Percentiles rank a stretch among this genome's conserved stretches.
phyloP scores from a whole-genome alignment of 2,888 invertebrate genomes.

The Formica aserva region DNA sequence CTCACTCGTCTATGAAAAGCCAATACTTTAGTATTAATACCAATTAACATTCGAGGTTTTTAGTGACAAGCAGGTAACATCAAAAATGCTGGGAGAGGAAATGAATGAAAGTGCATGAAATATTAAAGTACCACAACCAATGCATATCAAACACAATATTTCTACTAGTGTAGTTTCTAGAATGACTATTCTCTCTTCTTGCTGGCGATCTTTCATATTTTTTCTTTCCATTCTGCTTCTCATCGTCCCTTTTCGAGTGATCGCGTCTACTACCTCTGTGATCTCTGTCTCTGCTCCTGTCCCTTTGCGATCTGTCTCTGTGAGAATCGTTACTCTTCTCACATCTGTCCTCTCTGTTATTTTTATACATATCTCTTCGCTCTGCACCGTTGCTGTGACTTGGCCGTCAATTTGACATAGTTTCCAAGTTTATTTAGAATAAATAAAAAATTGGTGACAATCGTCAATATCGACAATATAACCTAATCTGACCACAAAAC shows the following conservation, averaged over 20 bases:
- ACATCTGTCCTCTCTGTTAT: constrained; percentile 60
- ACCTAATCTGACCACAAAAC: constrained; percentile 11
- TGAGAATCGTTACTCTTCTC: constrained; percentile 64
- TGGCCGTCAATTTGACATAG: constrained; percentile 36
- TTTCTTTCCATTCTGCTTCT: constrained; percentile 62
- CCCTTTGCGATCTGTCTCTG: constrained; percentile 72
- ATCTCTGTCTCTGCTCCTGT: constrained; percentile 66
- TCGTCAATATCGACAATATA: neutral
- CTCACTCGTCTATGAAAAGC: too few species aligned
- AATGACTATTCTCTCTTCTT: constrained; percentile 62
- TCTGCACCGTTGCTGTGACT: constrained; percentile 59
- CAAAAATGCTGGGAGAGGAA: too few species aligned
- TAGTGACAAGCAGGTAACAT: too few species aligned
- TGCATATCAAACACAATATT: too few species aligned
- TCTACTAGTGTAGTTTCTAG: too few species aligned
- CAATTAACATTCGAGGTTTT: too few species aligned
- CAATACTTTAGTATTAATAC: too few species aligned
- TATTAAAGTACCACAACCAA: too few species aligned
- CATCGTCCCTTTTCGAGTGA: constrained; percentile 66
- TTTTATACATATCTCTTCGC: constrained; percentile 65
- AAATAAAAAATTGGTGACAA: neutral
- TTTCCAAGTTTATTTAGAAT: neutral
- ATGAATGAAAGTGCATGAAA: too few species aligned
- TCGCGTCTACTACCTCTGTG: constrained; percentile 65
- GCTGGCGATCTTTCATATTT: constrained; percentile 71